Base-by-base conservation (phyloP, 2,113 vertebrate species). In the Sceloporus undulatus region DNA sequence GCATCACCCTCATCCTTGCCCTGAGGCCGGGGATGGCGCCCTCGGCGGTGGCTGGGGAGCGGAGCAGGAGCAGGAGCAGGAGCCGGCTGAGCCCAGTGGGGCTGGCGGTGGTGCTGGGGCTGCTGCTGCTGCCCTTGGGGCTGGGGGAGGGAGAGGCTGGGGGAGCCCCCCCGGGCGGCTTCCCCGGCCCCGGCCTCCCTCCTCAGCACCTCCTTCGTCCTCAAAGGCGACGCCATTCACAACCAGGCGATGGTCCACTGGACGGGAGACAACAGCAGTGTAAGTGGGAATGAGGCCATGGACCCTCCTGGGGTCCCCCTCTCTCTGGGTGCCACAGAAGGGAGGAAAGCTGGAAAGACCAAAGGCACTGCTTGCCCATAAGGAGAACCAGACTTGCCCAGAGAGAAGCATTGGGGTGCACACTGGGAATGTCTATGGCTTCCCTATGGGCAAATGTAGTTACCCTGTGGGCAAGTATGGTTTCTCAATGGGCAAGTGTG, bases 201-300 rank as follows among this genome's bases (percentile, higher is more conserved):
- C 82, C 93, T 98, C 95, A 99, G 98, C 97, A 98, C 98, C 93
- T 99, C 98, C 77, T 99, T 99, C 97, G 98, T 99, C 94, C 98
- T 99, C 85, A 98, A 98, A 92, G 98, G 98, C 86, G 98, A 99
- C 95, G 98, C 98, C 85, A 98, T 98, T 62, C 98, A 99, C 97
- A 99, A 99, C 97, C 98, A 99, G 97, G 98, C 98, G 94, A 99
- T 99, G 98, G 98, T 99, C 94, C 98, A 99, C 97, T 99, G 98
- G 98, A 99, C 98, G 40, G 98, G 98, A 82, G 98, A 99, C 94
- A 99, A 99, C 97, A 99, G 98, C 98, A 99, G 98, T 95, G 98
- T 99, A 93, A 99, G 98, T 99, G 95, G 14, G 34, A 34, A 34
- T 34, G 34, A 34, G 34, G 34, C 34, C 34, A 34, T 34, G 34